Base-by-base conservation (phyloP, 2,888 invertebrate species). In the Lumbricus terrestris region DNA sequence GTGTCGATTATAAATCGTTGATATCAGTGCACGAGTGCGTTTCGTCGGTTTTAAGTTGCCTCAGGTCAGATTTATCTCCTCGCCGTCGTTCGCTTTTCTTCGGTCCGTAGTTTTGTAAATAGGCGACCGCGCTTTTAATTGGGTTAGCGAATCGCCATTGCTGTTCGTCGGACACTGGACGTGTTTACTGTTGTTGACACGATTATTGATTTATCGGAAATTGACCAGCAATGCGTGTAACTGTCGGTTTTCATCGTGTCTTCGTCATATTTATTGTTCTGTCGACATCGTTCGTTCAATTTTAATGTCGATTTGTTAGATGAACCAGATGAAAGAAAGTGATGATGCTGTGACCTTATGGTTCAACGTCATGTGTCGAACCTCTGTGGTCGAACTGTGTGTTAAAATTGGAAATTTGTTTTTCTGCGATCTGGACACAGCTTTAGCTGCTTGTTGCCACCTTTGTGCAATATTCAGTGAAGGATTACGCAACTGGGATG, bases 1-100 rank as follows among this genome's bases (percentile, higher is more conserved):
- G n/a, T n/a, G 69, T n/a, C n/a, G n/a, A n/a, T 69, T 69, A 69
- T n/a, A 69, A 69, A 69, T 69, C 69, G 69, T 69, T 69, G n/a
- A 69, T n/a, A 69, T 5, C 8, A 0, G 8, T 69, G n/a, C 69
- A 69, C 69, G 69, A 69, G n/a, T 69, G 69, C 69, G 69, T 69
- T 8, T 69, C 29, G 69, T 11, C 69, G n/a, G 69, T 23, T 54
- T 69, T 69, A 69, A 69, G n/a, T n/a, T n/a, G 69, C 69, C 6
- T 69, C 69, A 69, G 69, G 69, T 69, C 5, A 69, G 69, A 69
- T 11, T n/a, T 69, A 11, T 11, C 29, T 69, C 2, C 8, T 11
- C n/a, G 69, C 69, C 1, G 29, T 69, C 11, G 69, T 69, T 69
- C n/a, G 29, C 1, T 69, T 69, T 16, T n/a, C 29, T 6, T 69